Evolutionary conservation across 2,113 vertebrate species (phyloP), one percentile per base, ranked within the genome.

Genomic region (Xiphophorus hellerii): DNA sequence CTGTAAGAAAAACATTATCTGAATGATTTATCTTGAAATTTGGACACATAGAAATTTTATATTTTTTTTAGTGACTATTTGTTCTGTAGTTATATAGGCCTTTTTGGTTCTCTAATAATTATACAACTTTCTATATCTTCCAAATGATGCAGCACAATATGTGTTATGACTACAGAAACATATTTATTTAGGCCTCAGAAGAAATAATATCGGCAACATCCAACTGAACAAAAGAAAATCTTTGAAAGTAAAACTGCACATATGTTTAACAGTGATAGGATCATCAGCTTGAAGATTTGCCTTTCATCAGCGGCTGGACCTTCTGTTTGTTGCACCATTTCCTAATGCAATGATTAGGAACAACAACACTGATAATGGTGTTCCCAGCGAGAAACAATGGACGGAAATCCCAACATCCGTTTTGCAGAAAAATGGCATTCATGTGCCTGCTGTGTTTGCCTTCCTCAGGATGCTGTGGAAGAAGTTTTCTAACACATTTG

Each of bases 341-440:
- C 91, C 92, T 87, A 90, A 90, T 84, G 79, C 88, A 85, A 79
- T 90, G 89, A 91, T 92, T 89, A 91, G 90, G 84, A 92, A 88
- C 86, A 93, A 92, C 90, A 92, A 90, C 89, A 88, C 27, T 74
- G 88, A 92, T 90, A 87, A 87, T 88, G 48, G 78, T 83, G 90
- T 92, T 92, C 91, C 91, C 90, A 92, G 88, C 82, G 78, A 22
- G 4, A 75, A 91, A 95, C 94, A 95, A 95, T 94, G 79, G 90
- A 62, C 84, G 94, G 94, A 95, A 92, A 93, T 85, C 88, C 90
- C 86, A 90, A 84, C 90, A 92, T 94, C 87, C 89, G 81, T 88
- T 91, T 88, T 25, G 82, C 84, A 84, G 87, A 93, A 92, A 93
- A 88, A 91, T 82, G 88, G 88, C 89, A 92, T 91, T 92, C 86